phyloP scores from a whole-genome alignment of 2,797 vertebrate genomes.

The Anas georgica region DNA sequence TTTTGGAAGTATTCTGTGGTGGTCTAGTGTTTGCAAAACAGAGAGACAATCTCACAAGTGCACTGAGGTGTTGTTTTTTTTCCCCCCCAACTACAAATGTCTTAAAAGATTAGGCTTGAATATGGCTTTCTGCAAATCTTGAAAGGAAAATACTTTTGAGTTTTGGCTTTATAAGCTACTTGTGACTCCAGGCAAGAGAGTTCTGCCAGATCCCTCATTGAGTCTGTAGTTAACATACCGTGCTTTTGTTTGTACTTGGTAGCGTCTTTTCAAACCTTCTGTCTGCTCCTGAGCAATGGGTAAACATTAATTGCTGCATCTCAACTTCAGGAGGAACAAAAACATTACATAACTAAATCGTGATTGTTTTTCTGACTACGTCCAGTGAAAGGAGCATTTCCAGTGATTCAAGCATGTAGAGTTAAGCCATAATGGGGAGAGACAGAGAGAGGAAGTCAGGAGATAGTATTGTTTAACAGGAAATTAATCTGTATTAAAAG shows the following conservation, averaged over 20 bases:
- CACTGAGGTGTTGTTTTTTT: too few relatives aligned
- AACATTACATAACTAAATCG: background rate
- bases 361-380: background rate
- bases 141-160: background rate
- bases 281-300: background rate
- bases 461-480: background rate
- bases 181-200: background rate
- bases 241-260: background rate
- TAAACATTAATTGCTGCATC: background rate
- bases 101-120: background rate
- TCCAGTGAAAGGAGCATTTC: background rate
- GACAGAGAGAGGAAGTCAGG: background rate
- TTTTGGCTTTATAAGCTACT: background rate
- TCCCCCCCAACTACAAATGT: accelerated
- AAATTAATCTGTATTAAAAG: background rate
- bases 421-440: background rate
- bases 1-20: background rate
- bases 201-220: background rate
- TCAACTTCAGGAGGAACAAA: background rate
- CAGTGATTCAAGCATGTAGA: background rate
- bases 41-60: background rate
- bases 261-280: background rate
- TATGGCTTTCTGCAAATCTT: background rate
- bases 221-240: background rate
- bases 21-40: background rate